Evolutionary conservation across 1,140 invertebrate genomes (phyloP).

Genomic region (Heliconius melpomene): DNA sequence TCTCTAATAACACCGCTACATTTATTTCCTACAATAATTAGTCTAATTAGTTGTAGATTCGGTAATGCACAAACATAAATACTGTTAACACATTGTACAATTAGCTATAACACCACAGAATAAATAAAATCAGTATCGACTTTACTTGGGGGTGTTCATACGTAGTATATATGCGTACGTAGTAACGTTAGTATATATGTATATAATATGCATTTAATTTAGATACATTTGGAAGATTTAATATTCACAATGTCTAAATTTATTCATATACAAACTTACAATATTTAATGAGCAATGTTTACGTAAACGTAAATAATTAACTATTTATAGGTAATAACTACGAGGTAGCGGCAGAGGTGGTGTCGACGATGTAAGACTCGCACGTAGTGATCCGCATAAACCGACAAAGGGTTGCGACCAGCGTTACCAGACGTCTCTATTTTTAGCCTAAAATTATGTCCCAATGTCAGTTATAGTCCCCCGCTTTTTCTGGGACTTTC

Average conservation of each 20-base stretch:
- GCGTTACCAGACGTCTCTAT: no score
- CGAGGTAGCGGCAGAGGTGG: slow-evolving; percentile 19
- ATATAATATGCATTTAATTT: background rate
- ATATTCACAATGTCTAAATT: background rate
- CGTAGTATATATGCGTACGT: no score
- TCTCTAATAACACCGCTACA: background rate
- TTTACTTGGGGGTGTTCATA: background rate
- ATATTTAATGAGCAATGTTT: slow-evolving; percentile 4
- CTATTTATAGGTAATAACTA: background rate
- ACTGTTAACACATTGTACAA: background rate
- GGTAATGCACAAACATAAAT: background rate
- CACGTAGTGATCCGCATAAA: no score
- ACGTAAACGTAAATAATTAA: background rate
- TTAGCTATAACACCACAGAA: background rate
- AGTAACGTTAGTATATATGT: background rate
- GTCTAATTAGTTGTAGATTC: background rate
- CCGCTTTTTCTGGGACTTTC: no score
- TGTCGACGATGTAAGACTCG: background rate
- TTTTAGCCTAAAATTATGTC: no score
- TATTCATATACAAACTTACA: background rate
- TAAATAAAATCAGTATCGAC: slow-evolving; percentile 2
- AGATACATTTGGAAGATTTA: slow-evolving; percentile 19
- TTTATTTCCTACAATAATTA: background rate
- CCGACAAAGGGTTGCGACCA: no score
- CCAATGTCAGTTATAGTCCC: no score